Evolutionary conservation across 2,797 vertebrate genomes (phyloP), one percentile per base, ranked within the genome.

Genomic region (Poecilia wingei): DNA sequence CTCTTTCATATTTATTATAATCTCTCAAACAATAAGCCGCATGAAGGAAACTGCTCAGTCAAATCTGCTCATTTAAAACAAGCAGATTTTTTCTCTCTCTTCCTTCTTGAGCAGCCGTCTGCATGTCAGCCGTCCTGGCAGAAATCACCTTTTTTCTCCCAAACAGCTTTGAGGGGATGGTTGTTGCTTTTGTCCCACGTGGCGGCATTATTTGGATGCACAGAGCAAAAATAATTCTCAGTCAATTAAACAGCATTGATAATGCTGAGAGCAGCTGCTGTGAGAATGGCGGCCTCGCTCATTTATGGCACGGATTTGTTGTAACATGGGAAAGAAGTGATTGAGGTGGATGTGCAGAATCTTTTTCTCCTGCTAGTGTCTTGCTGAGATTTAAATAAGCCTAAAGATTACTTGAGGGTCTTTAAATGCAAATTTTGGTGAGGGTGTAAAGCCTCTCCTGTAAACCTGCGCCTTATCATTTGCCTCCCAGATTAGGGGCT

Each of bases 371-470:
- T 86, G 85, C 87, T 85, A 89, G 85, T 94, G 93, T 95, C 95
- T 95, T 93, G 92, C 92, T 94, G 93, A 94, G 94, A 95, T 96
- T 96, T 94, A 93, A 95, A 95, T 95, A 95, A 96, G 88, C 93
- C 91, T 90, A 91, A 93, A 95, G 94, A 96, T 95, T 95, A 95
- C 95, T 95, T 92, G 88, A 94, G 91, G 94, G 94, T 90, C 93
- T 95, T 95, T 94, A 94, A 96, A 96, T 96, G 94, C 93, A 96
- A 96, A 96, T 95, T 89, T 90, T 81, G 85, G 87, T 84, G 89
- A 91, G 87, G 87, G 88, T 90, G 91, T 85, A 94, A 94, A 94
- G 93, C 92, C 84, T 85, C 84, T 92, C 87, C 93, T 95, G 93
- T 94, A 95, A 95, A 93, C 92, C 92, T 85, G 81, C 80, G 88